Percentiles rank a stretch among this genome's conserved stretches.
Conservation (phyloP, 2,113 vertebrate genomes). For the Microcebus lehilahytsara region DNA sequence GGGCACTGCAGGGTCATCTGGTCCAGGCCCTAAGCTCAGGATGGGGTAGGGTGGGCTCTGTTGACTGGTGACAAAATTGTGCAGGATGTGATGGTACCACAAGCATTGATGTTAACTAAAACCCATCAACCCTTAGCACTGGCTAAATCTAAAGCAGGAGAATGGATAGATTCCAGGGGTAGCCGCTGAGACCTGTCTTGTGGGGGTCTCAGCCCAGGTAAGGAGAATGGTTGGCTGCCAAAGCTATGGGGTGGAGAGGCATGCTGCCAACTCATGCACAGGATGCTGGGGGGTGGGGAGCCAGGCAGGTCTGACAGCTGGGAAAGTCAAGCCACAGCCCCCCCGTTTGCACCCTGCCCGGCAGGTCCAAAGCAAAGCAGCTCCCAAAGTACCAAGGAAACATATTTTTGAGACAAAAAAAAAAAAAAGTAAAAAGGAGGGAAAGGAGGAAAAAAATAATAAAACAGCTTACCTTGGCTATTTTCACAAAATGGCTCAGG, state of each 20-base stretch:
- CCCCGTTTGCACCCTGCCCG: neutral
- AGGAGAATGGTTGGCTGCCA: neutral
- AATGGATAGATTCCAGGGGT: neutral
- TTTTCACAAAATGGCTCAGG: constrained; percentile 97
- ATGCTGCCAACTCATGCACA: neutral
- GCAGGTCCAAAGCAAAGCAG: neutral
- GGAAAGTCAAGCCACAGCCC: neutral
- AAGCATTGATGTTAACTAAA: neutral
- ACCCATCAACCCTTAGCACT: too few relatives aligned
- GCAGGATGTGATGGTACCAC: neutral
- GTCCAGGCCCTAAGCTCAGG: neutral
- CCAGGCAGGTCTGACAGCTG: neutral
- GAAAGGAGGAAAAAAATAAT: constrained; percentile 16
- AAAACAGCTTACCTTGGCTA: constrained; percentile 93
- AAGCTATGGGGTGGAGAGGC: neutral
- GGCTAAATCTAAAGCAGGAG: neutral
- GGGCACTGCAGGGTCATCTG: neutral
- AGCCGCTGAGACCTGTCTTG: neutral
- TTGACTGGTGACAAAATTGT: neutral
- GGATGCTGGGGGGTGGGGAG: neutral
- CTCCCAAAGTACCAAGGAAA: constrained; percentile 2
- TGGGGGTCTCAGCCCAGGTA: neutral
- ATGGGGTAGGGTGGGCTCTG: neutral
- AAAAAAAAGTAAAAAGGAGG: neutral
- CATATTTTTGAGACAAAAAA: neutral